phyloP scores from a whole-genome alignment of 2,113 vertebrate species.

The Tragelaphus strepsiceros region DNA sequence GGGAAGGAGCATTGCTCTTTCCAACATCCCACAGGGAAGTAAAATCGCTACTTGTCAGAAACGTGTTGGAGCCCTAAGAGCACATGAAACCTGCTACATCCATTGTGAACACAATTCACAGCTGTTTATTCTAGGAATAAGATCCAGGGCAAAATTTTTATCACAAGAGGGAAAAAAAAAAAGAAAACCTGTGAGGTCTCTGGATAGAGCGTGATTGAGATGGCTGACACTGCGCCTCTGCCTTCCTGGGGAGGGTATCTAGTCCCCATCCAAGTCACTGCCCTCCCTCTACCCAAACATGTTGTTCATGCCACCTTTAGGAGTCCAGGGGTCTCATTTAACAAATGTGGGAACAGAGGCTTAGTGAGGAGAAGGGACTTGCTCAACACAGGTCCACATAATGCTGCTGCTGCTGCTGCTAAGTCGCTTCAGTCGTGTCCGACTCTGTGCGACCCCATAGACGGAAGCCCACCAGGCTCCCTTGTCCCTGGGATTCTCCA shows the following conservation, averaged over 20 bases:
- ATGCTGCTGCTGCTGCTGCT: not conserved
- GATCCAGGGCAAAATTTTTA: conserved; percentile 43
- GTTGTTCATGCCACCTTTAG: not conserved
- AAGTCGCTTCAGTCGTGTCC: no score
- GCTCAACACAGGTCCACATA: not conserved
- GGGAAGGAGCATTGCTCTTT: not conserved
- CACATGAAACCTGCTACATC: not conserved
- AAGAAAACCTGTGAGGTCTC: not conserved
- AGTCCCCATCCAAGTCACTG: not conserved
- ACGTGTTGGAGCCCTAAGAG: not conserved
- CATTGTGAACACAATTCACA: not conserved
- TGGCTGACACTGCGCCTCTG: not conserved
- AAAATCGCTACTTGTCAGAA: not conserved
- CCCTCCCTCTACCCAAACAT: not conserved
- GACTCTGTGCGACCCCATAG: no score
- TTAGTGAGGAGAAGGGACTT: not conserved
- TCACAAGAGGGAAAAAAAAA: not conserved
- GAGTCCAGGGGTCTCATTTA: not conserved
- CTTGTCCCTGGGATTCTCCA: no score
- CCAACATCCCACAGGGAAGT: not conserved
- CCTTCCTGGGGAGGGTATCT: not conserved
- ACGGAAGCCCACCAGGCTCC: no score
- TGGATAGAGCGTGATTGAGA: not conserved
- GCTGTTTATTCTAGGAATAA: conserved; percentile 41
- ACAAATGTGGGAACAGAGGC: not conserved